Conservation (phyloP, 2,888 invertebrate genomes). For the Spilarctia lutea region DNA sequence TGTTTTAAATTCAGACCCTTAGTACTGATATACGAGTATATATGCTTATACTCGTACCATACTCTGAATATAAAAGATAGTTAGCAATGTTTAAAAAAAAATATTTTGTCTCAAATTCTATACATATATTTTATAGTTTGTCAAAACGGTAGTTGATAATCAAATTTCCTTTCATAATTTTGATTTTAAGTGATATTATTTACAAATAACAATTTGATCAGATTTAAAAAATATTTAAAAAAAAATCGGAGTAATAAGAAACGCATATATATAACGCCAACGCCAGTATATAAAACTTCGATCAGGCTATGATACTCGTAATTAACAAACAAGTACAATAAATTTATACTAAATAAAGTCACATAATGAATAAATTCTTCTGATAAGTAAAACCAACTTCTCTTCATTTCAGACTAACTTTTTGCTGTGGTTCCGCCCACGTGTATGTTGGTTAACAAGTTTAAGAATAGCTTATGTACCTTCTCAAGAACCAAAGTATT, state of each 20-base stretch:
- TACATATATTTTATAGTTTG: too few species aligned
- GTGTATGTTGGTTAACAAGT: too few species aligned
- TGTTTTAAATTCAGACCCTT: conserved; percentile 30
- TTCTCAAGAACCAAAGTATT: too few species aligned
- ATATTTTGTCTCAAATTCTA: not conserved
- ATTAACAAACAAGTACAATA: not conserved
- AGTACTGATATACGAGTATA: not conserved
- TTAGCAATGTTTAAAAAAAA: not conserved
- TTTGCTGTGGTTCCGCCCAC: too few species aligned
- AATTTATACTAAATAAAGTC: not conserved
- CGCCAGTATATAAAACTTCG: not conserved
- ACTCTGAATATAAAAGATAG: not conserved
- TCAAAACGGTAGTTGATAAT: not conserved
- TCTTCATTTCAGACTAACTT: too few species aligned
- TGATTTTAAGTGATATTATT: not conserved
- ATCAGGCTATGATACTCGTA: not conserved
- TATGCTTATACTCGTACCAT: not conserved
- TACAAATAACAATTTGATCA: too few species aligned
- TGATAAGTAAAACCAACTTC: too few species aligned
- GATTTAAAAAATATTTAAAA: not conserved
- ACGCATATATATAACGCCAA: too few species aligned
- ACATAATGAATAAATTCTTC: too few species aligned
- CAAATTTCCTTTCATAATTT: too few species aligned
- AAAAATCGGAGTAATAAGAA: not conserved
- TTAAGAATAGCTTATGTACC: too few species aligned